These are phyloP conservation scores for Epinotia demarniana DNA, from an alignment of 2,888 invertebrate species.

Conservation along the genomic window DNA sequence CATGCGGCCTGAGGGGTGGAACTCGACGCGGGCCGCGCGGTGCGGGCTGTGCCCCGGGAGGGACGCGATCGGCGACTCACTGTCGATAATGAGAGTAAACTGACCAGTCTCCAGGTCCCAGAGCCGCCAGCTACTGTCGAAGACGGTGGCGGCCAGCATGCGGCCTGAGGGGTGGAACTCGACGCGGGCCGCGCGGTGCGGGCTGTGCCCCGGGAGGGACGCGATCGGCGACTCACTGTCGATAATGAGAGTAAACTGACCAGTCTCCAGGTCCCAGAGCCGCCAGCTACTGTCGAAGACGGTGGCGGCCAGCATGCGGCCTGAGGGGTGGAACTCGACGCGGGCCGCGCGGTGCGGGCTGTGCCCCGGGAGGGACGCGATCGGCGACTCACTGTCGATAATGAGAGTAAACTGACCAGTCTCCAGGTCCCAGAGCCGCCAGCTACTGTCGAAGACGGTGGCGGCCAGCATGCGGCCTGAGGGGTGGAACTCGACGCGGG, in stretches of 20 bases:
- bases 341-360: conserved; percentile 95
- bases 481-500: conserved; percentile 96
- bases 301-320: conserved; percentile 96
- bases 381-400: conserved; percentile 90
- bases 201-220: conserved; percentile 95
- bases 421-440: conserved; percentile 98
- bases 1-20: conserved; percentile 98
- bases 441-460: conserved; percentile 97
- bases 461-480: conserved; percentile 98
- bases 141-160: conserved; percentile 97
- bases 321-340: conserved; percentile 97
- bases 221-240: conserved; percentile 94
- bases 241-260: conserved; percentile 58
- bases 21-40: conserved; percentile 95
- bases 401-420: conserved; percentile 67
- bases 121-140: conserved; percentile 98
- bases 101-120: conserved; percentile 94
- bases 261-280: conserved; percentile 95
- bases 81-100: conserved; percentile 69
- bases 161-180: conserved; percentile 98
- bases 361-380: conserved; percentile 96
- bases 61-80: conserved; percentile 95
- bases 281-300: conserved; percentile 99
- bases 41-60: conserved; percentile 96
- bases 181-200: conserved; percentile 94